Base-by-base conservation (phyloP, 2,113 vertebrate genomes). In the Desmodus rotundus region DNA sequence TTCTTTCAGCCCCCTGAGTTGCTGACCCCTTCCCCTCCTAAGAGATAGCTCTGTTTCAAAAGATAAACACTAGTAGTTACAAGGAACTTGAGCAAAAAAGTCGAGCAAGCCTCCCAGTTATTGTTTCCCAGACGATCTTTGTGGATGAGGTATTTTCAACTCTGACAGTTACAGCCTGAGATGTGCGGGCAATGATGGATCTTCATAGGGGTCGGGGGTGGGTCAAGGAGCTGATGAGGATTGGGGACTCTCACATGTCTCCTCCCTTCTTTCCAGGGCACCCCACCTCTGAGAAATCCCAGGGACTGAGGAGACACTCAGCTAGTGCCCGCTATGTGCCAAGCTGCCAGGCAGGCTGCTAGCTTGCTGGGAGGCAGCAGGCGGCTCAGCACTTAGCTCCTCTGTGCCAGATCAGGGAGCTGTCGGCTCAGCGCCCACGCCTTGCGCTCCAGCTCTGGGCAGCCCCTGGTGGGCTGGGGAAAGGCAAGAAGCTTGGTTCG, bases 271-370 rank as follows among this genome's bases (percentile, higher is more conserved):
- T 87, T 95, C 61, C 73, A 76, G 88, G 41, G 77, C 33, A 28
- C 81, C 74, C 96, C 94, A 81, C 95, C 96, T 98, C 93, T 96
- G 98, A 98, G 97, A 98, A 98, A 93, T 96, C 96, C 89, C 96
- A 97, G 98, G 84, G 43, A 90, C 81, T 86, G 65, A 93, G 87
- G 70, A 96, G 82, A 94, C 96, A 97, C 97, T 90, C 97, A 97
- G 92, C 77, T 96, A 82, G 50, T 92, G 81, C 90, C 89, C 47
- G 22, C 89, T 87, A 22, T 11, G 72, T 97, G 8, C 73, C n/a
- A 15, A 92, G 95, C 94, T 90, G 95, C 87, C 95, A 77, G 83
- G 95, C 86, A 93, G 90, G 89, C 95, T 76, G 94, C 95, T 50
- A 74, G 96, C 87, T 81, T 65, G 54, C 91, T 95, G 93, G 13